A percentile compares a stretch with the other conserved stretches of the same genome.
These are phyloP conservation scores for Cnemophilus loriae DNA, from an alignment of 2,113 vertebrate genomes.

Conservation along the genomic window DNA sequence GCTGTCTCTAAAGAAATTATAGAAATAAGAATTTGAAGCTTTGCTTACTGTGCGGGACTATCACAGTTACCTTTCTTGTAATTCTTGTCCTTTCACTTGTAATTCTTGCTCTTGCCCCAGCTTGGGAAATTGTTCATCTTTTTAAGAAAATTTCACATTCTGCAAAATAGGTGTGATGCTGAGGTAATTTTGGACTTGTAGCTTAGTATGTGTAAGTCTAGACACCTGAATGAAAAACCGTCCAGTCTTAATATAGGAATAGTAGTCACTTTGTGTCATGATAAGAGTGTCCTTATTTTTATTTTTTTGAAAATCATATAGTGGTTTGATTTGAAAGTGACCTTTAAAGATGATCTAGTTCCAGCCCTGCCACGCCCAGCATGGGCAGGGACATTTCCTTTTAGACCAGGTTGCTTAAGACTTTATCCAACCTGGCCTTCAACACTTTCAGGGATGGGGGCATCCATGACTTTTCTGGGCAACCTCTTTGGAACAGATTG, in stretches of 20 bases:
- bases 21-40: background rate
- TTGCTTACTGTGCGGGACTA: background rate
- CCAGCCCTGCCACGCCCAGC: background rate
- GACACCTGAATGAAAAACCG: background rate
- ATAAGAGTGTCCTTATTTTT: background rate
- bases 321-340: background rate
- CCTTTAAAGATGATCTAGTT: background rate
- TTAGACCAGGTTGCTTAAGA: background rate
- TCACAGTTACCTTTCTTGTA: background rate
- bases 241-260: background rate
- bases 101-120: background rate
- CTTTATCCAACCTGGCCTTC: background rate
- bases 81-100: background rate
- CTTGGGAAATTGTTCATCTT: background rate
- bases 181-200: background rate
- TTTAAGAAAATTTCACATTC: background rate
- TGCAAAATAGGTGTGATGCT: background rate
- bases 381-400: background rate
- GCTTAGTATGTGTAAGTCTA: background rate
- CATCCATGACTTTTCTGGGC: background rate
- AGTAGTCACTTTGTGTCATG: background rate
- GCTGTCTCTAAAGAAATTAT: background rate
- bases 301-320: background rate
- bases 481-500: background rate
- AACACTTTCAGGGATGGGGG: background rate